Evolutionary conservation across 2,888 invertebrate species (phyloP).

Genomic region (Dynastes hyllus): DNA sequence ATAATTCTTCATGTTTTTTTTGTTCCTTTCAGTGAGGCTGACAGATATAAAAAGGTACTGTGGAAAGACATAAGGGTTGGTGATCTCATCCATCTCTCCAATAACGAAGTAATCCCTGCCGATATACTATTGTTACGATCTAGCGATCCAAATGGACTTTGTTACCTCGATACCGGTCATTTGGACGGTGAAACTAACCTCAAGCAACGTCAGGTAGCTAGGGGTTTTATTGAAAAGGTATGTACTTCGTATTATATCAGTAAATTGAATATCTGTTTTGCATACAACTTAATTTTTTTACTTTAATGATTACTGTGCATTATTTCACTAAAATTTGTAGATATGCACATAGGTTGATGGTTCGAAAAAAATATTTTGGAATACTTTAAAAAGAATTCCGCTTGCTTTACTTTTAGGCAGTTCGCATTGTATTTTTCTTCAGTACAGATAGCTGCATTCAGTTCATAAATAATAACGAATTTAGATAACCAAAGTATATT

Average conservation of each 20-base stretch:
- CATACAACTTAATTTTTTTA: too few relatives aligned
- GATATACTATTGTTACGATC: constrained; percentile 93
- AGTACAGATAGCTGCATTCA: too few relatives aligned
- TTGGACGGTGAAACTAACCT: constrained; percentile 97
- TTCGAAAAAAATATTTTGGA: too few relatives aligned
- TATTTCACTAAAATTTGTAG: too few relatives aligned
- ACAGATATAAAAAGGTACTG: constrained; percentile 87
- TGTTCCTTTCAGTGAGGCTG: constrained; percentile 79
- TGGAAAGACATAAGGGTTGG: constrained; percentile 96
- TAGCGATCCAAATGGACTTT: constrained; percentile 90
- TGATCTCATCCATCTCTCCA: constrained; percentile 95
- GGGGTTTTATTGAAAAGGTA: constrained; percentile 84
- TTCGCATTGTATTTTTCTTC: too few relatives aligned
- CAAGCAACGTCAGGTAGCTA: constrained; percentile 91
- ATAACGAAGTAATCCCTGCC: constrained; percentile 97
- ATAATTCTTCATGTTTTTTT: background rate
- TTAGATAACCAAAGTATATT: too few relatives aligned
- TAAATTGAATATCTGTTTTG: too few relatives aligned
- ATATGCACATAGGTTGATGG: too few relatives aligned
- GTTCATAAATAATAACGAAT: too few relatives aligned
- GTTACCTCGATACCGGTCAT: constrained; percentile 97
- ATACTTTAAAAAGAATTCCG: too few relatives aligned
- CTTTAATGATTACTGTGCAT: too few relatives aligned
- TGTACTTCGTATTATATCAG: constrained; percentile 25
- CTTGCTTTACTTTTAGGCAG: background rate